Conservation (phyloP, 2,797 vertebrate genomes). For the Myiotriccus ornatus region DNA sequence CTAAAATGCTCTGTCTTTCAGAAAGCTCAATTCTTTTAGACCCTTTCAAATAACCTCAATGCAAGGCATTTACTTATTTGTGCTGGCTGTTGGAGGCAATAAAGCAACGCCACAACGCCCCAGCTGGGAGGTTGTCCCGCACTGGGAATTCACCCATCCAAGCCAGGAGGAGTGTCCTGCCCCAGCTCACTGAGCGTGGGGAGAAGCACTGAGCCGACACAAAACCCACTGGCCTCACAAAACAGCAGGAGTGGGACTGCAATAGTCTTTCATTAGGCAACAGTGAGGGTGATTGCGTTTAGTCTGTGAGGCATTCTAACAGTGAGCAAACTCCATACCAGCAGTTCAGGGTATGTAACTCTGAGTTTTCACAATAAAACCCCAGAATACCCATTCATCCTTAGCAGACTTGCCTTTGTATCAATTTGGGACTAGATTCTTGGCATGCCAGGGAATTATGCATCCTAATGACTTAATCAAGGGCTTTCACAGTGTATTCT, state of each 20-base stretch:
- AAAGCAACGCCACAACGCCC: not conserved
- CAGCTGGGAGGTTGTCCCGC: accelerated
- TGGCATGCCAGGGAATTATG: constrained; percentile 38
- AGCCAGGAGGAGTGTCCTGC: not conserved
- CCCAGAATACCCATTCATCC: not conserved
- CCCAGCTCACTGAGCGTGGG: not conserved
- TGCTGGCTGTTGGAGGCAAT: not conserved
- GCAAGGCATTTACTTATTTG: not conserved
- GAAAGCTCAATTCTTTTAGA: not conserved
- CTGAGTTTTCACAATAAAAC: constrained; percentile 17
- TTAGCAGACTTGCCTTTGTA: constrained; percentile 37
- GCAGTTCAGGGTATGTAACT: not conserved
- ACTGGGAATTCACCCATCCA: not conserved
- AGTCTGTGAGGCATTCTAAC: not conserved
- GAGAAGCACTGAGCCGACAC: not conserved
- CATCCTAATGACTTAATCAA: constrained; percentile 46
- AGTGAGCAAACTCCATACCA: not conserved
- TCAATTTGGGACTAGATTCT: constrained; percentile 38
- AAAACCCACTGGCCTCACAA: not conserved
- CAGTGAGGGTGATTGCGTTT: not conserved
- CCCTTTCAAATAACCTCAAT: not conserved
- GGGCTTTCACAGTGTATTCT: constrained; percentile 32
- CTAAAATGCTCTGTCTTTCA: not conserved
- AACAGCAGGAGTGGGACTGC: not conserved
- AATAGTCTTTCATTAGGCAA: not conserved